A percentile compares a stretch with the other conserved stretches of the same genome.
Evolutionary conservation across 2,888 invertebrate genomes (phyloP).

Genomic region (Spodoptera littoralis): DNA sequence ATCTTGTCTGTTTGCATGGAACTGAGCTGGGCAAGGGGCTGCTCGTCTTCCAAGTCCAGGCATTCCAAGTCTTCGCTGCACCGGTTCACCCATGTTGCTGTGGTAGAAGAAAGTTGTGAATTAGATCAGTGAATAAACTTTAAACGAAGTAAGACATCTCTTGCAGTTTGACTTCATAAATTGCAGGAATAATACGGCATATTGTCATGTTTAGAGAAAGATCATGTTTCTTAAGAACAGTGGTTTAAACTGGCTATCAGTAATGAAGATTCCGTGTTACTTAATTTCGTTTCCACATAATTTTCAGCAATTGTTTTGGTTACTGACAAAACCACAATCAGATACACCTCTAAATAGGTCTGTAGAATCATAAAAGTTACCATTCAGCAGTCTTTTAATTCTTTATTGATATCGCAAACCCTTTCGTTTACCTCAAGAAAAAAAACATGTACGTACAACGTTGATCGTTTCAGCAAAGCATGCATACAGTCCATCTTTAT

Average conservation of each 20-base stretch:
- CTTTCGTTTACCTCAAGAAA: constrained; percentile 31
- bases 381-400: constrained; percentile 26
- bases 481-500: neutral
- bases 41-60: constrained; percentile 87
- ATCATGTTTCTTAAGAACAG: too few relatives aligned
- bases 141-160: too few relatives aligned
- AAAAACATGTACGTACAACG: constrained; percentile 12
- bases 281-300: too few relatives aligned
- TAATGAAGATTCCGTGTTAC: too few relatives aligned
- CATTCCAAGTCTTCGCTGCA: constrained; percentile 91
- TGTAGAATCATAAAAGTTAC: constrained; percentile 9
- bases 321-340: too few relatives aligned
- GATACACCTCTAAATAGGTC: too few relatives aligned
- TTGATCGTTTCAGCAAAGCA: constrained; percentile 15
- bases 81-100: constrained; percentile 93
- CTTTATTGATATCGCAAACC: constrained; percentile 42
- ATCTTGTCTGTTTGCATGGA: constrained; percentile 91
- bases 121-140: constrained; percentile 3
- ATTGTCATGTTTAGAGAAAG: too few relatives aligned
- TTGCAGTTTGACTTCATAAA: too few relatives aligned
- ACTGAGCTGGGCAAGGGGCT: constrained; percentile 86
- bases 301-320: too few relatives aligned
- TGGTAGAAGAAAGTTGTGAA: constrained; percentile 35
- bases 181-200: too few relatives aligned
- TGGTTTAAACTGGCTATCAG: too few relatives aligned